A percentile compares a stretch with the other conserved stretches of the same genome.
phyloP scores from a whole-genome alignment of 2,888 invertebrate genomes.

The Prionchulus punctatus region DNA sequence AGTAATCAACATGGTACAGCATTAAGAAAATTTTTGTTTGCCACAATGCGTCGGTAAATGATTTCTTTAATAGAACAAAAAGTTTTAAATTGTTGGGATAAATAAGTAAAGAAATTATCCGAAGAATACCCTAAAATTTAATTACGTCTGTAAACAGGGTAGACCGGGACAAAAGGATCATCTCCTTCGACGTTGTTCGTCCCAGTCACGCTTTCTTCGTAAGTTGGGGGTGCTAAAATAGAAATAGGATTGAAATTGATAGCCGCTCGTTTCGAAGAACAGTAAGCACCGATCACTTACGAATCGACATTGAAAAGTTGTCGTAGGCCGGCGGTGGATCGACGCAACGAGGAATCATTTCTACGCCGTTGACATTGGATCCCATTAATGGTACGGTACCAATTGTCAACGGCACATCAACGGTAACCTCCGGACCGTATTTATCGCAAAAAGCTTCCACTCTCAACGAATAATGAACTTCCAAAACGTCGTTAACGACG shows the following conservation, averaged over 20 bases:
- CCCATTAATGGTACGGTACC: background rate
- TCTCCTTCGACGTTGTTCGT: background rate
- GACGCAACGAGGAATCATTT: background rate
- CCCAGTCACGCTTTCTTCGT: background rate
- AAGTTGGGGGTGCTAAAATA: conserved; percentile 1
- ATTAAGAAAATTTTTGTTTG: background rate
- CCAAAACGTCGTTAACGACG: background rate
- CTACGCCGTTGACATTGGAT: background rate
- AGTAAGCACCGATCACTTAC: background rate
- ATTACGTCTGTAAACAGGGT: no score
- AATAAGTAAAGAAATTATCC: no score
- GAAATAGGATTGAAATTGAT: background rate
- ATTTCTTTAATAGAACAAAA: no score
- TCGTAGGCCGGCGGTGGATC: background rate
- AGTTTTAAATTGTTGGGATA: no score
- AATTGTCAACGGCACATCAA: background rate
- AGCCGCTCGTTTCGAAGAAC: background rate
- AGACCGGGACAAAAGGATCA: no score
- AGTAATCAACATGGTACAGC: background rate
- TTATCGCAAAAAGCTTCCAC: background rate
- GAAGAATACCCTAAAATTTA: no score
- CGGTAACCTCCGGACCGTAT: background rate
- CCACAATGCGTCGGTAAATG: no score
- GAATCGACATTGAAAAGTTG: background rate
- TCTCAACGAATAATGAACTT: background rate